Percentiles rank a stretch among this genome's conserved stretches.
Evolutionary conservation across 2,797 vertebrate species (phyloP).

Genomic region (Chrosomus eos): DNA sequence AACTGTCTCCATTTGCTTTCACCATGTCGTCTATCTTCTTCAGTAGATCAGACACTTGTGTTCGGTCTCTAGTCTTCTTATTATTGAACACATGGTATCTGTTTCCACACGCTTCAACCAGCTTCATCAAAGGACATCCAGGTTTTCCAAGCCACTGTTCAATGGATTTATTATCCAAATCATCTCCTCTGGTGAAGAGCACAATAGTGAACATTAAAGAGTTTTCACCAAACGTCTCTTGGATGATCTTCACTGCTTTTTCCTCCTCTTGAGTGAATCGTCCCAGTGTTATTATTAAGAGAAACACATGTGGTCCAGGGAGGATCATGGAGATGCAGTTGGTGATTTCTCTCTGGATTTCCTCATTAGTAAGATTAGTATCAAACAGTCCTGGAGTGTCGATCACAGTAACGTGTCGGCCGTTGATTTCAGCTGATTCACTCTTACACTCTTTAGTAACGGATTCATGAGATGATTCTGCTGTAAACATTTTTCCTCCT

Average conservation of each 20-base stretch:
- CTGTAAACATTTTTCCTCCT: rapidly evolving
- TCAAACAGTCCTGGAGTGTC: conserved; percentile 34
- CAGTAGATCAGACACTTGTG: too few species aligned
- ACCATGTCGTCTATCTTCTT: too few species aligned
- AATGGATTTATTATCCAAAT: rapidly evolving
- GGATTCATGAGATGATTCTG: rapidly evolving
- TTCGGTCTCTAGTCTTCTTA: background rate
- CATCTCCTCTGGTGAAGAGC: conserved; percentile 6
- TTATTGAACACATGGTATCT: background rate
- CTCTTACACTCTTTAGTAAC: background rate
- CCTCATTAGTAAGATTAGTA: background rate
- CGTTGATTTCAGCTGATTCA: background rate
- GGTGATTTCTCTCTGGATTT: background rate
- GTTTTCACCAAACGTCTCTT: background rate
- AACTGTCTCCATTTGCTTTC: too few species aligned
- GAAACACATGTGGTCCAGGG: background rate
- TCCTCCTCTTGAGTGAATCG: background rate
- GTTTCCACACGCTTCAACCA: background rate
- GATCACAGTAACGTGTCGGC: background rate
- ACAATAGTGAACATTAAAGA: background rate
- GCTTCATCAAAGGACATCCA: rapidly evolving
- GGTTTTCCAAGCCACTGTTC: rapidly evolving
- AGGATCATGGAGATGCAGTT: background rate
- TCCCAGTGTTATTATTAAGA: background rate
- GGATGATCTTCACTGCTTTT: background rate